Percentiles rank a stretch among this genome's conserved stretches.
Conservation (phyloP, 2,888 invertebrate species). For the Limenitis camilla region DNA sequence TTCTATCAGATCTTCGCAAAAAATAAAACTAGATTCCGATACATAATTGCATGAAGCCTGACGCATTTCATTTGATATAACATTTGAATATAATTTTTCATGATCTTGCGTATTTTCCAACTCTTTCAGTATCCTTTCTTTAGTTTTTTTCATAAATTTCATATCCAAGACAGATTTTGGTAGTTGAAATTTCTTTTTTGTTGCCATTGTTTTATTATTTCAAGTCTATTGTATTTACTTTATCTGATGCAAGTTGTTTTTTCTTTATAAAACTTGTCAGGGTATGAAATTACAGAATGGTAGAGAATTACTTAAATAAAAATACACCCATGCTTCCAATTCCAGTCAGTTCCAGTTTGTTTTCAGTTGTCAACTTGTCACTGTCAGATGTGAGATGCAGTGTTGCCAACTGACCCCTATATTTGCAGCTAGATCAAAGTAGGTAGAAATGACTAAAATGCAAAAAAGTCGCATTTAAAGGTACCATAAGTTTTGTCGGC, state of each 20-base stretch:
- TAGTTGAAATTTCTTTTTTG: slow-evolving; percentile 61
- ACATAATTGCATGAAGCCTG: slow-evolving; percentile 78
- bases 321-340: no score
- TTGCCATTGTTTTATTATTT: slow-evolving; percentile 35
- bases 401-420: no score
- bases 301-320: no score
- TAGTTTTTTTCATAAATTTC: slow-evolving; percentile 86
- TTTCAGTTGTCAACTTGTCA: no score
- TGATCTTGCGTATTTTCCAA: slow-evolving; percentile 64
- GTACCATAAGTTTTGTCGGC: no score
- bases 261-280: no score
- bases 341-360: no score
- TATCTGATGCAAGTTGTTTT: not conserved
- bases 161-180: slow-evolving; percentile 86
- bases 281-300: no score
- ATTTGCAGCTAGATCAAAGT: no score
- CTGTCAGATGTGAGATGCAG: no score
- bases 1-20: slow-evolving; percentile 85
- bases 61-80: slow-evolving; percentile 83
- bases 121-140: slow-evolving; percentile 80
- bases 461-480: no score
- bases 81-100: slow-evolving; percentile 81
- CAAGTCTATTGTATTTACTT: not conserved
- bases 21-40: slow-evolving; percentile 82
- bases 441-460: no score